Base-by-base conservation (phyloP, 2,797 vertebrate species). In the Acanthurus leucopareius region DNA sequence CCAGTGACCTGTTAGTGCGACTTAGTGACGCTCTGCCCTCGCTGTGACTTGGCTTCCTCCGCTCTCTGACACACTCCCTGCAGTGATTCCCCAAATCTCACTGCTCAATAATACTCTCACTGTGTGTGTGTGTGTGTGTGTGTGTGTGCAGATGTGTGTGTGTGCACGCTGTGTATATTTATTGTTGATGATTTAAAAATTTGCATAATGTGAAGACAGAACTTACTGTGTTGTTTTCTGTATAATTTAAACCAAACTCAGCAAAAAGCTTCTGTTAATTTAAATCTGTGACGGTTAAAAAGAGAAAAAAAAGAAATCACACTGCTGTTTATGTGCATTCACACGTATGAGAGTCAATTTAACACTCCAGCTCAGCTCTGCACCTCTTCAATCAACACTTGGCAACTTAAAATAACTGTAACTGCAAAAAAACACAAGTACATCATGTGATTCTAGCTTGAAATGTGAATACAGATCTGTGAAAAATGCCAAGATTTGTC, bases 1-100 rank as follows among this genome's bases (percentile, higher is more conserved):
- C 70, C 42, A 1, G 28, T 69, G 80, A 84, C 64, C 86, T 72
- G 59, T 72, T 54, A 58, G 72, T 20, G 59, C 1, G 47, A 73
- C 60, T 64, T 45, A 52, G 5, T 62, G 81, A 65, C 28, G 13
- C 42, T 5, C 54, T 71, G 59, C 53, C 79, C 69, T 78, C 52
- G 0, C 72, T 38, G 16, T 61, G 63, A 76, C 74, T 53, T 42
- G 51, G 16, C 58, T 65, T 59, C 65, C 51, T 45, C 60, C 15
- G 13, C 49, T 69, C 53, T n/a, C 59, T 70, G 73, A 69, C 66
- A 54, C 47, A 57, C 63, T 65, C 53, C 82, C 79, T 59, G 67
- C 66, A 86, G 78, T n/a, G 63, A 69, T 28, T 70, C 53, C 70
- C 67, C 42, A 54, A 63, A 48, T 52, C 75, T 51, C 57, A 14